Conservation (phyloP, 2,113 vertebrate genomes). For the Trichomycterus rosablanca region DNA sequence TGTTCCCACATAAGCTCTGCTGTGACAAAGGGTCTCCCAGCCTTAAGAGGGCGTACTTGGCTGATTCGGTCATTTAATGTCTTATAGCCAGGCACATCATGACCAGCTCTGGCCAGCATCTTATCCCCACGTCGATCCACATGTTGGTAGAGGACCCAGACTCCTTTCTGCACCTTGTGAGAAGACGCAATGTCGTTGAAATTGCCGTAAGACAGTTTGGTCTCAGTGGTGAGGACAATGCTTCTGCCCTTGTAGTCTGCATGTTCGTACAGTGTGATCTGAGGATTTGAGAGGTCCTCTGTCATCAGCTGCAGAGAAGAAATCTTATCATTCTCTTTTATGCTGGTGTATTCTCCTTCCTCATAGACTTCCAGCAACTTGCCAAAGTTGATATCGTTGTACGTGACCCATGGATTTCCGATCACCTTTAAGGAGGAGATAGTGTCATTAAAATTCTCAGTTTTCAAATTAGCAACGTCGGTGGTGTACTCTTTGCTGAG, state of each 20-base stretch:
- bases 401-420: too few species aligned
- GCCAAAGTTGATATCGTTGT: too few species aligned
- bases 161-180: conserved; percentile 24
- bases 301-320: conserved; percentile 20
- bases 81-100: neutral
- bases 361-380: too few species aligned
- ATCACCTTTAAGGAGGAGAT: too few species aligned
- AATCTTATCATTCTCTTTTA: neutral
- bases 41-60: conserved; percentile 3
- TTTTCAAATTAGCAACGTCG: too few species aligned
- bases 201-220: neutral
- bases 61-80: neutral
- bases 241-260: neutral
- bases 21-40: neutral
- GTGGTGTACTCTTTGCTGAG: too few species aligned
- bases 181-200: conserved; percentile 9
- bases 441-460: too few species aligned
- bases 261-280: conserved; percentile 29
- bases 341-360: conserved; percentile 10
- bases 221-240: conserved; percentile 9
- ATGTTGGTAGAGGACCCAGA: conserved; percentile 21
- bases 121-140: neutral
- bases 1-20: conserved; percentile 4
- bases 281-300: conserved; percentile 19
- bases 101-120: conserved; percentile 4